Conservation (phyloP, 1,140 invertebrate species). For the Rhagoletis pomonella region DNA sequence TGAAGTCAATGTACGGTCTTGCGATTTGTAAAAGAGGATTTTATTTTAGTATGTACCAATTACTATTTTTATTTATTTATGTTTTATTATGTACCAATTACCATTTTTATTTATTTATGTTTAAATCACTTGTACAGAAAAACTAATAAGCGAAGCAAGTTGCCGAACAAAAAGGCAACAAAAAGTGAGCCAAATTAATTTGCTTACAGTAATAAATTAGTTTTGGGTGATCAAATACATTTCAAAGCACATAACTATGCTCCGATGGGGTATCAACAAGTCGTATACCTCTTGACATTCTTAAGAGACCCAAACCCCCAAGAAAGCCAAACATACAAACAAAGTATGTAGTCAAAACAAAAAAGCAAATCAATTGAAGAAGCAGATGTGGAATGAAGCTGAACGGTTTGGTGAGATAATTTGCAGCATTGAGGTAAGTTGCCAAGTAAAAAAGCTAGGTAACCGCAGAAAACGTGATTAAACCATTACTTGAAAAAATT, state of each 20-base stretch:
- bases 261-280: neutral
- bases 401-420: neutral
- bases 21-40: neutral
- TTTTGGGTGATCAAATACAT: neutral
- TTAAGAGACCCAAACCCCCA: no score
- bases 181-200: conserved; percentile 38
- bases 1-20: neutral
- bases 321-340: no score
- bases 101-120: neutral
- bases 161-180: conserved; percentile 16
- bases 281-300: no score
- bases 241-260: neutral
- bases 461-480: neutral
- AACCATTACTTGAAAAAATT: neutral
- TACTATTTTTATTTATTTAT: no score
- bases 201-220: neutral
- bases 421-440: neutral
- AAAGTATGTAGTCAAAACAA: no score
- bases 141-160: neutral
- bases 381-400: neutral
- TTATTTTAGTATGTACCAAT: no score
- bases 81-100: neutral
- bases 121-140: neutral
- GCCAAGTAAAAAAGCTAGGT: neutral
- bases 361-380: neutral